Conservation (phyloP, 2,888 invertebrate genomes). For the Netelia inedita region DNA sequence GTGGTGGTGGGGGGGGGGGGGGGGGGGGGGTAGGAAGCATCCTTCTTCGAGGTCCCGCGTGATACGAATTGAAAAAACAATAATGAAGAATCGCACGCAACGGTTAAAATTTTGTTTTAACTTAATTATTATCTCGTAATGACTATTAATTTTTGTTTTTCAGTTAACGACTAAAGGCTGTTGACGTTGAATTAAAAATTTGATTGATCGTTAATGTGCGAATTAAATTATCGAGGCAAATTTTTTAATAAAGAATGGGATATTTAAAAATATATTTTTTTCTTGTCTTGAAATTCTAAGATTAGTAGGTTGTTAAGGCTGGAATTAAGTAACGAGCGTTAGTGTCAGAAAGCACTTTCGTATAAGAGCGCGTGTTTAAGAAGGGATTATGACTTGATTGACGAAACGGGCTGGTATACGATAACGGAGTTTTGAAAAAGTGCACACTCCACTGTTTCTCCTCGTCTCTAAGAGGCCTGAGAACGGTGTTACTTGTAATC, state of each 20-base stretch:
- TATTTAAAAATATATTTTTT: background rate
- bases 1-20: too few relatives aligned
- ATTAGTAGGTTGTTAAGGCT: background rate
- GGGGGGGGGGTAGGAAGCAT: background rate
- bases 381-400: constrained; percentile 13
- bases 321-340: background rate
- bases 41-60: constrained; percentile 6
- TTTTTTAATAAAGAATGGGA: too few relatives aligned
- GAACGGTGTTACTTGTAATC: constrained; percentile 80
- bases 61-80: background rate
- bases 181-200: too few relatives aligned
- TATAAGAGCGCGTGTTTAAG: background rate
- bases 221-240: too few relatives aligned
- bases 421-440: constrained; percentile 50
- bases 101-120: background rate
- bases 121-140: background rate
- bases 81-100: background rate
- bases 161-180: too few relatives aligned
- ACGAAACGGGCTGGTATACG: constrained; percentile 20
- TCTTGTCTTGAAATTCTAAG: background rate
- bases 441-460: constrained; percentile 51
- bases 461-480: constrained; percentile 70
- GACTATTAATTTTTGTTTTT: too few relatives aligned
- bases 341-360: constrained; percentile 19
- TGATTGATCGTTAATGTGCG: too few relatives aligned